Evolutionary conservation across 2,797 vertebrate genomes (phyloP).

Genomic region (Phrynocephalus forsythii): DNA sequence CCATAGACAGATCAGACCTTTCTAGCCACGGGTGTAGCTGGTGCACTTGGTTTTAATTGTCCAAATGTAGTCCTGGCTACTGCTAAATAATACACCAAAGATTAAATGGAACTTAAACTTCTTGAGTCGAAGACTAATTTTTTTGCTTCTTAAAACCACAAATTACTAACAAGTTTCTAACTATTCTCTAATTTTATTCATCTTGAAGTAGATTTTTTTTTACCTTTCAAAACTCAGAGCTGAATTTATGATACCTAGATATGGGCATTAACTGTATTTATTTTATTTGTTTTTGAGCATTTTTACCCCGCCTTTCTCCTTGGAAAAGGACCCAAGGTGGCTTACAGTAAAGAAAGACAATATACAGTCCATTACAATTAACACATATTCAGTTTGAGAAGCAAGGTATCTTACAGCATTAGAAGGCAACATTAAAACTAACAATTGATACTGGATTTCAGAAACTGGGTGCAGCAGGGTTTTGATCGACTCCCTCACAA

Average conservation of each 20-base stretch:
- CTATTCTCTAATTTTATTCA: not conserved
- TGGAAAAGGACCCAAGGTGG: too few species aligned
- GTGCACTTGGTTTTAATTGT: not conserved
- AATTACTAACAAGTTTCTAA: not conserved
- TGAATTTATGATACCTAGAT: not conserved
- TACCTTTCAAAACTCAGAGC: not conserved
- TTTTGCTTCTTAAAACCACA: not conserved
- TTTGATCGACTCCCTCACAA: not conserved
- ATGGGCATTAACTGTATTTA: too few species aligned
- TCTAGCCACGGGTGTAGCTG: too few species aligned
- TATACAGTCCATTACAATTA: too few species aligned
- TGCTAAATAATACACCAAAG: not conserved
- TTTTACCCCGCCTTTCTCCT: too few species aligned
- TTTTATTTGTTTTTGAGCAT: too few species aligned
- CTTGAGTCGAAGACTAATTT: not conserved
- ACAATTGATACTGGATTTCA: not conserved
- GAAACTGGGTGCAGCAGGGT: not conserved
- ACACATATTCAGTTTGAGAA: too few species aligned
- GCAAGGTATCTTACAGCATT: too few species aligned
- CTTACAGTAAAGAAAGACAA: too few species aligned
- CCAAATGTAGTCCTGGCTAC: too few species aligned
- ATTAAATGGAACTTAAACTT: not conserved
- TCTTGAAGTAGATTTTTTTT: not conserved
- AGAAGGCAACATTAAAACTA: too few species aligned
- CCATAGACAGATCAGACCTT: too few species aligned